Percentiles rank a stretch among this genome's conserved stretches.
phyloP scores from a whole-genome alignment of 2,797 vertebrate genomes.

The Artibeus jamaicensis region DNA sequence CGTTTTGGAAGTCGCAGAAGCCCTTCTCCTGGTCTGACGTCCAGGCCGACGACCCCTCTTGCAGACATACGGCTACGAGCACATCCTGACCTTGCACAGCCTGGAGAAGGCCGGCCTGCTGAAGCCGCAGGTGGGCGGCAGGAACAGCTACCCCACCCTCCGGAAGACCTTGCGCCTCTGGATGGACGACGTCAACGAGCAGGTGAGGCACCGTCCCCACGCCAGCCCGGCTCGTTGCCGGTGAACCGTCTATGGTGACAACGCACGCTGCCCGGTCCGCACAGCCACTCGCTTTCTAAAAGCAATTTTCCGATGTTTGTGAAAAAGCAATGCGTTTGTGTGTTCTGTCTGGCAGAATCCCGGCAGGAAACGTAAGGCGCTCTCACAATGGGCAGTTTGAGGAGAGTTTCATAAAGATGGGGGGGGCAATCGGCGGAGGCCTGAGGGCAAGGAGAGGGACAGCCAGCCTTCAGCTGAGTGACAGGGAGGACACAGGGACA shows the following conservation, averaged over 20 bases:
- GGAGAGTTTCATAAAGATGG: background rate
- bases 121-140: slow-evolving; percentile 88
- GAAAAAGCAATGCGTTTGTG: background rate
- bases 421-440: background rate
- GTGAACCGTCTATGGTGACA: background rate
- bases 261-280: fast-evolving
- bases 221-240: background rate
- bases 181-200: slow-evolving; percentile 99
- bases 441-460: background rate
- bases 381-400: background rate
- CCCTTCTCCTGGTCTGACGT: background rate
- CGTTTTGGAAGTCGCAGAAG: background rate
- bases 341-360: background rate
- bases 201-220: slow-evolving; percentile 78
- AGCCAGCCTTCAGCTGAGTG: background rate
- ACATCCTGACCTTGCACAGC: slow-evolving; percentile 94
- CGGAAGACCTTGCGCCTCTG: slow-evolving; percentile 96
- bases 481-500: no score
- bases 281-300: background rate
- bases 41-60: slow-evolving; percentile 46
- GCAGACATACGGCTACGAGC: slow-evolving; percentile 96
- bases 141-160: slow-evolving; percentile 97
- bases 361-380: background rate
- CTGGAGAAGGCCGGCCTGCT: slow-evolving; percentile 94
- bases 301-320: background rate